Evolutionary conservation across 1,140 invertebrate genomes (phyloP), one percentile per base, ranked within the genome.

Genomic region (Lethrus apterus): DNA sequence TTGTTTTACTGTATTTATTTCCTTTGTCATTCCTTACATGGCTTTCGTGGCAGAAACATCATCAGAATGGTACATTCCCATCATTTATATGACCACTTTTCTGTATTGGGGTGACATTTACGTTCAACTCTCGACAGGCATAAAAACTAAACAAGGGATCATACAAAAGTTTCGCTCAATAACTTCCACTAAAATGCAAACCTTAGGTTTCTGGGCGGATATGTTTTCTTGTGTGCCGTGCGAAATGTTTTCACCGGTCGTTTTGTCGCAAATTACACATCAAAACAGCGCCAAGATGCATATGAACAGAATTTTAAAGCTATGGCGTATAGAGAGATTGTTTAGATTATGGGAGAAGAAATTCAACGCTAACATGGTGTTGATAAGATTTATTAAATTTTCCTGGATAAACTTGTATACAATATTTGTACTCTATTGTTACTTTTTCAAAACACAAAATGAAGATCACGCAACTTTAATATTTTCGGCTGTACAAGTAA

Each of bases 101-200:
- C 13, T 29, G 4, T 42, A 42, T 19, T 26, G 21, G 40, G 21
- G 10, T 11, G 40, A 42, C 18, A 52, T 52, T 20, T 54, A 54
- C 21, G 31, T 51, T 21, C 48, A 51, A 20, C 17, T 54, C 11
- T 47, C 45, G 2, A 54, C 52, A 3, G 45, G 44, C n/a, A 42
- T 51, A 15, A 51, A 38, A 30, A 51, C 52, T 8, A 32, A 24
- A 7, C 29, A 35, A 2, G 52, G 38, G 9, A 32, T 35, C 8
- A 32, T 47, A 13, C 24, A 30, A 4, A 44, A 21, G 3, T 32
- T 48, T 34, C 40, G 31, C 10, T 2, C 24, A 2, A 54, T 54
- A n/a, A 19, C 43, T 3, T 18, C 44, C 9, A 23, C 34, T 18
- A 26, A 40, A 17, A 9, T 50, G 5, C 23, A 33, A 9, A 41